Conservation (phyloP, 2,113 vertebrate species). For the Neotragus moschatus region DNA sequence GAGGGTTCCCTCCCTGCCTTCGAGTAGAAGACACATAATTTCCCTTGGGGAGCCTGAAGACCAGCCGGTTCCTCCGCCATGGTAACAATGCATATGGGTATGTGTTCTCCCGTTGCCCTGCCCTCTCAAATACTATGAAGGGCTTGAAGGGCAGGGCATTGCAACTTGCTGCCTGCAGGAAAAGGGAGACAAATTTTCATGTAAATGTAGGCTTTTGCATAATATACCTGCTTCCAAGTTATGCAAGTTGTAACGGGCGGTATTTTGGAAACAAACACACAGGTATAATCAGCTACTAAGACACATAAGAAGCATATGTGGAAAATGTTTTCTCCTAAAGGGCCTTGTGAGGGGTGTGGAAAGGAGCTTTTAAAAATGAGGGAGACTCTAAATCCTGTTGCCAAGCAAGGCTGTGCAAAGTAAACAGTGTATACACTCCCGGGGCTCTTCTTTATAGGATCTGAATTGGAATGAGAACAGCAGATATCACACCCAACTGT, state of each 20-base stretch:
- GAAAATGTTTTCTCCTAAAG: background rate
- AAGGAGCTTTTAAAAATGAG: constrained; percentile 11
- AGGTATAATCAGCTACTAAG: constrained; percentile 62
- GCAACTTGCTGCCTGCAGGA: constrained; percentile 20
- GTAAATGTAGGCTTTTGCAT: constrained; percentile 35
- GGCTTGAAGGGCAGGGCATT: constrained; percentile 43
- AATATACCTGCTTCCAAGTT: constrained; percentile 15
- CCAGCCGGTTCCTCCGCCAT: background rate
- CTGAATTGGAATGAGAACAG: background rate
- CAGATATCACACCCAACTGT: background rate
- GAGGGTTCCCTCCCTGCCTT: constrained; percentile 9
- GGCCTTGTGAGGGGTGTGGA: background rate
- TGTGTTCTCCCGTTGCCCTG: background rate
- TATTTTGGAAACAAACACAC: constrained; percentile 67
- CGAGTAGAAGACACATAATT: background rate
- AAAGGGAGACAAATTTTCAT: constrained; percentile 9
- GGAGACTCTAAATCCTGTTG: constrained; percentile 32
- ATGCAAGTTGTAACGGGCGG: constrained; percentile 55
- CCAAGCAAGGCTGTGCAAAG: constrained; percentile 2
- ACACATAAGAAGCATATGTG: background rate
- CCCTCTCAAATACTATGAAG: background rate
- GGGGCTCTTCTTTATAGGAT: background rate
- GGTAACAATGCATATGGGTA: background rate
- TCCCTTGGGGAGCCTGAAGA: background rate
- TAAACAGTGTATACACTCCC: background rate